Evolutionary conservation across 2,888 invertebrate genomes (phyloP), one percentile per base, ranked within the genome.

Genomic region (Macaria liturata): DNA sequence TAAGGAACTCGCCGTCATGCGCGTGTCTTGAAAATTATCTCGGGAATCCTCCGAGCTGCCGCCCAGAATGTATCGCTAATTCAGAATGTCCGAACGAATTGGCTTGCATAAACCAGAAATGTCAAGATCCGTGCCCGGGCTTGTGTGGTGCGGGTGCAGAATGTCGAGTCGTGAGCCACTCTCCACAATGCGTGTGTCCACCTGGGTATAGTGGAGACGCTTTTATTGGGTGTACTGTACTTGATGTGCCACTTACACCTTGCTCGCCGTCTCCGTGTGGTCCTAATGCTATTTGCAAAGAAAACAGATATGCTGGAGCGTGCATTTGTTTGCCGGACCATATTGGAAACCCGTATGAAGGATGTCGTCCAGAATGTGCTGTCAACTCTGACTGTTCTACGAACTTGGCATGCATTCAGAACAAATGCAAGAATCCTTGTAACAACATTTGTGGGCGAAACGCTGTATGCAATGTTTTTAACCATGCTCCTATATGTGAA

Each of bases 261-360:
- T 95, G 95, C 74, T 89, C 92, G 31, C 95, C 95, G 9, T 95
- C 95, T 43, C 95, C 95, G 0, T 96, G 96, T 79, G 96, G 96
- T 9, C 84, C 95, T 4, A 95, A 96, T 72, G 95, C 96, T n/a
- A 79, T 93, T 69, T 96, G 96, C 71, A 93, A 93, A 75, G 95
- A 95, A 80, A 92, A 93, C 68, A 93, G 93, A 74, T 93, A 93
- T 40, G 95, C 95, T 9, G 96, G 95, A 40, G 91, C 91, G 44
- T 96, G 96, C 72, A 93, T 94, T 49, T 96, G 96, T 75, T 76
- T 94, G 46, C 90, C 94, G 4, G 95, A 94, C 74, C 93, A 94
- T 76, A 92, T 94, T 61, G 97, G 97, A 57, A 95, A 96, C 81
- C 96, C 96, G 44, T 96, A 95, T 69, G 95, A 95, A 82, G 95